Evolutionary conservation across 2,797 vertebrate genomes (phyloP), one percentile per base, ranked within the genome.

Genomic region (Etheostoma perlongum): DNA sequence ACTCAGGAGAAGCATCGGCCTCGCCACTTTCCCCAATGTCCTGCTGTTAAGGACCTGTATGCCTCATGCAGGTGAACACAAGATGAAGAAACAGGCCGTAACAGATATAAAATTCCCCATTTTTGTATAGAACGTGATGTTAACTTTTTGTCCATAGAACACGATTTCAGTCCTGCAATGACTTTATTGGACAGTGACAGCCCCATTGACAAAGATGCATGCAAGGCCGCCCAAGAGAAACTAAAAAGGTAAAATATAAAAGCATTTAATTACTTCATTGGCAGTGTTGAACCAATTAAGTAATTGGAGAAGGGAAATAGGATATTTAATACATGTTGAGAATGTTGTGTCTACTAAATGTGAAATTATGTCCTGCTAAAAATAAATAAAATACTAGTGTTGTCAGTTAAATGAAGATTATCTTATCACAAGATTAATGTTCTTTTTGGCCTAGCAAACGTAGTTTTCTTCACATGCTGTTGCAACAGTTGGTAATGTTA

Each of bases 1-100:
- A 0, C 79, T 94, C 13, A 85, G 84, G 77, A 92, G 90, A 51
- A 93, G 92, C 63, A 42, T 89, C 0, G 93, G 93, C 14, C 36
- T 84, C 67, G 83, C 87, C 30, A 71, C 65, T 12, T 93, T 94
- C 52, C 91, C 91, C 44, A 88, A 62, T 1, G 57, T 93, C 36
- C 60, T 52, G 40, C 62, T 91, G 16, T 94, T 92, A 19, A 87
- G 92, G 63, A 84, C 65, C 42, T 83, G 71, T 15, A 10, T 82
- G 67, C 57, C 78, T 6, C 33, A 1, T 57, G 49, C 76, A 89
- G 89, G 92, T 91, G 79, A 73, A 70, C 3, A 0, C 10, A 14
- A 8, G 3, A 6, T 25, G 5, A 47, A 12, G 0, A 70, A 67
- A 47, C 12, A 0, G 0, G 10, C 3, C 21, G 15, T 13, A 2